These are phyloP conservation scores for Ceryle rudis DNA, from an alignment of 2,797 vertebrate genomes.

Conservation along the genomic window DNA sequence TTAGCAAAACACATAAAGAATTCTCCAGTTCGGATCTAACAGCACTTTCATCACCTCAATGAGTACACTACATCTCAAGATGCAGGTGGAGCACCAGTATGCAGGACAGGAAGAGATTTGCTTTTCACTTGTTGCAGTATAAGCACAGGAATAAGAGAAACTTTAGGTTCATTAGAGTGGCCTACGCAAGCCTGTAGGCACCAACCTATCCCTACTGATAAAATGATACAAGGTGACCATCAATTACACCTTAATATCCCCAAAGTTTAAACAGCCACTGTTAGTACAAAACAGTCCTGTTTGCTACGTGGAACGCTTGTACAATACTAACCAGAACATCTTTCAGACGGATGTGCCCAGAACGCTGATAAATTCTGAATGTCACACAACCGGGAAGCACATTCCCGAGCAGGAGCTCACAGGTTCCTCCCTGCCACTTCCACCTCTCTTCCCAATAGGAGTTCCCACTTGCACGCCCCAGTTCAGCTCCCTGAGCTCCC, in stretches of 20 bases:
- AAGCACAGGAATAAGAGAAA: neutral
- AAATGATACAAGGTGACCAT: neutral
- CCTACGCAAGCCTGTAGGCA: neutral
- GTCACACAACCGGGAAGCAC: neutral
- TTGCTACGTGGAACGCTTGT: neutral
- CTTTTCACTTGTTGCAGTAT: neutral
- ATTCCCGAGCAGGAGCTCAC: rapidly evolving
- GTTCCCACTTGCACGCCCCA: rapidly evolving
- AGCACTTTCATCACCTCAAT: neutral
- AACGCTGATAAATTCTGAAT: rapidly evolving
- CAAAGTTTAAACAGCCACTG: neutral
- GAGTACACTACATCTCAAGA: neutral
- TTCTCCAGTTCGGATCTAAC: neutral
- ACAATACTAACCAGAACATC: neutral
- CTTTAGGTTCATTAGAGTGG: neutral
- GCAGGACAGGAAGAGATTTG: neutral
- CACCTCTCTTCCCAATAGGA: neutral
- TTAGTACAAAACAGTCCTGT: neutral
- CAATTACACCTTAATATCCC: neutral
- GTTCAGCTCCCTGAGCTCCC: rapidly evolving
- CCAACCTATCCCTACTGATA: neutral
- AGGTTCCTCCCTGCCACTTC: neutral
- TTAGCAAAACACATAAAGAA: neutral
- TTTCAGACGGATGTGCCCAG: neutral
- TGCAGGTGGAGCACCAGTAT: neutral